These are phyloP conservation scores for Drosophila repleta DNA, from an alignment of 1,140 invertebrate genomes.

Conservation along the genomic window DNA sequence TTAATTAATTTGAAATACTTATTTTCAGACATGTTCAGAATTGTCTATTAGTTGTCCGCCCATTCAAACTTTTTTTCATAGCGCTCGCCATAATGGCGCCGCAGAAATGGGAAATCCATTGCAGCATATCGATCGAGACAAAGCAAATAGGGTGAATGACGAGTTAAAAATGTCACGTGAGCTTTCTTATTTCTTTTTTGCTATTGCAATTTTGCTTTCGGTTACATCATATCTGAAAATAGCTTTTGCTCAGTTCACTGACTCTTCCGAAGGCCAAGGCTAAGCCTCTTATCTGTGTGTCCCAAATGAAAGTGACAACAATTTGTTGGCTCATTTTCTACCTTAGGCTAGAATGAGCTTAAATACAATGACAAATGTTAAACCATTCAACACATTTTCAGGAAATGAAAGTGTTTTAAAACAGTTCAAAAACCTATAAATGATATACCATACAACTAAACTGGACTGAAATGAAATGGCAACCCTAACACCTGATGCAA, in stretches of 20 bases:
- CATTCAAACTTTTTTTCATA: constrained; percentile 1
- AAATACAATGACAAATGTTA: not conserved
- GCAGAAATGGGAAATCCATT: constrained; percentile 37
- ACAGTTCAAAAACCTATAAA: not conserved
- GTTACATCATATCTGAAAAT: not conserved
- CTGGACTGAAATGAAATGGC: not conserved
- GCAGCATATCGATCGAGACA: constrained; percentile 43
- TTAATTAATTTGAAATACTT: not conserved
- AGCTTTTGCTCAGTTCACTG: constrained; percentile 16
- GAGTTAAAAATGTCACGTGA: constrained; percentile 16
- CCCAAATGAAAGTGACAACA: constrained; percentile 18
- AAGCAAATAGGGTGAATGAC: constrained; percentile 11
- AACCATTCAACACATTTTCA: not conserved
- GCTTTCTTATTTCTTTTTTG: constrained; percentile 5
- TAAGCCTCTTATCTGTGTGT: constrained; percentile 16
- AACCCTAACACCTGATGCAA: not conserved
- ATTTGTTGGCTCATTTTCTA: not conserved
- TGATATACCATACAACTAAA: not conserved
- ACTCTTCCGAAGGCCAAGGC: constrained; percentile 40
- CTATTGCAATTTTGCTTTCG: not conserved
- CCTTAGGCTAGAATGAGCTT: not conserved
- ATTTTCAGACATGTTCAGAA: not conserved
- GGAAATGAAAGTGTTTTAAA: not conserved
- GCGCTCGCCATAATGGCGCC: constrained; percentile 38
- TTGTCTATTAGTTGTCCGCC: not conserved